Evolutionary conservation across 2,888 invertebrate genomes (phyloP).

Genomic region (Eledone cirrhosa): DNA sequence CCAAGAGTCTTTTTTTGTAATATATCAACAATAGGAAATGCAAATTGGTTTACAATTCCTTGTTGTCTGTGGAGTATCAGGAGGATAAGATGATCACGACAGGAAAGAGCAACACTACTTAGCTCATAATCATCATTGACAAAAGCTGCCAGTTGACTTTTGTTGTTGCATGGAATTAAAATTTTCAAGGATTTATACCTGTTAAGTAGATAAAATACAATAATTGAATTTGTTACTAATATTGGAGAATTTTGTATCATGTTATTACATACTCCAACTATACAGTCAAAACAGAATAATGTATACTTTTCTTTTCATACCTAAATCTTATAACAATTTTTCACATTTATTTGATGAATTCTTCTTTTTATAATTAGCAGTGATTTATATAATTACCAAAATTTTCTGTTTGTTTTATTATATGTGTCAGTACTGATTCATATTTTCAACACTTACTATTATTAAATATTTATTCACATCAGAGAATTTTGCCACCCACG

Average conservation of each 20-base stretch:
- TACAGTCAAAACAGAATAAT: neutral
- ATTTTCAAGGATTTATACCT: constrained; percentile 34
- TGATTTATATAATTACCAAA: too few relatives aligned
- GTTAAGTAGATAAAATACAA: constrained; percentile 2
- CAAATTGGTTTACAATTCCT: constrained; percentile 34
- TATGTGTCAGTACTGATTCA: too few relatives aligned
- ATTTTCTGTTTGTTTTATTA: too few relatives aligned
- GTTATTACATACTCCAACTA: neutral
- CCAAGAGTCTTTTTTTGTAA: constrained; percentile 31
- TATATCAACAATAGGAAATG: constrained; percentile 35
- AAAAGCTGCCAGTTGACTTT: constrained; percentile 28
- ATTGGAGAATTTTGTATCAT: neutral
- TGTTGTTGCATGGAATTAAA: constrained; percentile 31
- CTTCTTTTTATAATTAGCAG: too few relatives aligned
- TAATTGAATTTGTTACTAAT: neutral
- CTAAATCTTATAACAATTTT: too few relatives aligned
- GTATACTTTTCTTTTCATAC: neutral
- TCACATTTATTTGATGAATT: too few relatives aligned
- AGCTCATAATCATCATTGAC: constrained; percentile 33
- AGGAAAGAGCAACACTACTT: constrained; percentile 33
- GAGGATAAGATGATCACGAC: constrained; percentile 32
- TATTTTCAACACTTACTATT: too few relatives aligned
- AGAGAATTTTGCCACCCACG: too few relatives aligned
- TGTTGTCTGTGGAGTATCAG: constrained; percentile 36
- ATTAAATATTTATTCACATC: too few relatives aligned